Base-by-base conservation (phyloP, 2,113 vertebrate species). In the Tympanuchus pallidicinctus region DNA sequence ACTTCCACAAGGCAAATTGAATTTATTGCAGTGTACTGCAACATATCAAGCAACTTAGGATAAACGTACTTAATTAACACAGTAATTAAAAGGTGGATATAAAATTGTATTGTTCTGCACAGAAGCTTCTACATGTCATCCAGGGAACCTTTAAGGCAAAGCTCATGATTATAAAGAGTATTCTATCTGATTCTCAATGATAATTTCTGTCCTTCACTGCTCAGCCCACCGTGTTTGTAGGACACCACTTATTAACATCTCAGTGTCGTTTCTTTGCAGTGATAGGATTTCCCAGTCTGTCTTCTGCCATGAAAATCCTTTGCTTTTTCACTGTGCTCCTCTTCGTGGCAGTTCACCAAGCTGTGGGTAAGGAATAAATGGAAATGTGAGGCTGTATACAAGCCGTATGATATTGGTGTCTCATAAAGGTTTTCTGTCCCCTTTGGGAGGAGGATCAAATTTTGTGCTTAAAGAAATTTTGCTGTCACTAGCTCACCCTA, bases 221-320 rank as follows among this genome's bases (percentile, higher is more conserved):
- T 88, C 47, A 93, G 24, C 20, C 14, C 22, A 2, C 10, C 14
- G 2, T 28, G 24, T 20, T 3, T 79, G 7, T 15, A 67, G 25
- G 32, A 12, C 52, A 75, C 6, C 1, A 11, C 28, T 63, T 48
- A 77, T 1, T 64, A 54, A 34, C 9, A 11, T 42, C 64, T 78
- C 63, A 36, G 1, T 86, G 20, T 93, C 12, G 20, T 94, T 67
- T 76, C 50, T 82, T 60, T 50, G 9, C 21, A 95, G 90, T 25
- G 82, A 45, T 10, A 0, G 1, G 1, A 63, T 45, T 25, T 80
- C 45, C 78, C 84, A 75, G 66, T 13, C 57, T 20, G 57, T 7
- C 16, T 10, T 72, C 56, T 82, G 82, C 88, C 90, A 95, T 96
- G 96, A 95, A 70, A 95, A 93, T 91, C 75, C 42, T 92, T 82